Conservation (phyloP, 92 coral and sea anemone species). For the Ricordea florida region DNA sequence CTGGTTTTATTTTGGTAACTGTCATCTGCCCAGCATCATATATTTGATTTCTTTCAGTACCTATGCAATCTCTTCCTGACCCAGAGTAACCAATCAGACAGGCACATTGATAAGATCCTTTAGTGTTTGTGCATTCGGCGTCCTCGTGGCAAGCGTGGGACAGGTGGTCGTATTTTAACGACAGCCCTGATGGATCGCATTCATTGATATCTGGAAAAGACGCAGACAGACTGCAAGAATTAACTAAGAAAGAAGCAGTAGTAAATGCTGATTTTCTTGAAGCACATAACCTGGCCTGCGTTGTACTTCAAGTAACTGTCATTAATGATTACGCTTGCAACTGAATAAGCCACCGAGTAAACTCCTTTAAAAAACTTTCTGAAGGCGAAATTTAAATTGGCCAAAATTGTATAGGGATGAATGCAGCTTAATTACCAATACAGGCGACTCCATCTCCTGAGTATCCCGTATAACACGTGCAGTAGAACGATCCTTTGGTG, state of each 20-base stretch:
- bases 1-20: too few relatives aligned
- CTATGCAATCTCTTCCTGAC: constrained; percentile 66
- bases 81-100: constrained; percentile 84
- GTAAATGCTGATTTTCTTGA: too few relatives aligned
- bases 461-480: constrained; percentile 73
- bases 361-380: too few relatives aligned
- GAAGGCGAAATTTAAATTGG: too few relatives aligned
- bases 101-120: constrained; percentile 83
- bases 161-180: constrained; percentile 40
- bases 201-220: constrained; percentile 51
- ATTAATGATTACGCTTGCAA: too few relatives aligned
- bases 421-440: constrained; percentile 54
- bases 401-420: too few relatives aligned
- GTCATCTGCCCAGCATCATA: too few relatives aligned
- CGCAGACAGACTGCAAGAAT: not conserved
- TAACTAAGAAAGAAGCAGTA: not conserved
- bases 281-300: too few relatives aligned
- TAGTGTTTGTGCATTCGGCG: constrained; percentile 86
- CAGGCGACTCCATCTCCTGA: constrained; percentile 77
- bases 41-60: too few relatives aligned
- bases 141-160: constrained; percentile 69
- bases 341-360: too few relatives aligned
- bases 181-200: constrained; percentile 35
- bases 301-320: too few relatives aligned
- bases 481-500: constrained; percentile 71